A percentile compares a stretch with the other conserved stretches of the same genome.
phyloP scores from a whole-genome alignment of 2,888 invertebrate genomes.

The Phyto melanocephala region DNA sequence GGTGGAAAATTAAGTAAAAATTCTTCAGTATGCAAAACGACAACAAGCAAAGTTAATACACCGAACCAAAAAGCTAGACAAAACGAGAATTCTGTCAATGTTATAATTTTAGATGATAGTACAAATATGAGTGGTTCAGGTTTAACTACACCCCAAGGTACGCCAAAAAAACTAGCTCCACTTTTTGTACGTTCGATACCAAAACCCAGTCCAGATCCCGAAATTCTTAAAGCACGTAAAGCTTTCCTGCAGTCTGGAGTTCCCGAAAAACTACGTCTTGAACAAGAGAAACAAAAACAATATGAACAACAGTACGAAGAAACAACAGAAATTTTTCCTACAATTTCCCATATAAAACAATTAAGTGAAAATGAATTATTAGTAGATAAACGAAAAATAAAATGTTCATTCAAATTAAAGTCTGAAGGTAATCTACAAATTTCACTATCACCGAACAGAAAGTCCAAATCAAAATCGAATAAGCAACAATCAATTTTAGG shows the following conservation, averaged over 20 bases:
- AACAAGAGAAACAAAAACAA: conserved; percentile 80
- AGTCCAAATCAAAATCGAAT: background rate
- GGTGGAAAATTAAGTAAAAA: conserved; percentile 42
- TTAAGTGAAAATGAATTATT: conserved; percentile 68
- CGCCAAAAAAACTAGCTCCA: conserved; percentile 83
- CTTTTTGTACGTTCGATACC: conserved; percentile 82
- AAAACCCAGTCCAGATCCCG: conserved; percentile 82
- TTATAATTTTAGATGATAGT: conserved; percentile 73
- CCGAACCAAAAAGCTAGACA: background rate
- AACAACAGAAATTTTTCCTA: conserved; percentile 81
- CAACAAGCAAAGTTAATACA: background rate
- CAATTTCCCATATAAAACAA: conserved; percentile 84
- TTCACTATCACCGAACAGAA: conserved; percentile 32
- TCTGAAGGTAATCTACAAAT: background rate
- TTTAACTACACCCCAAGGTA: conserved; percentile 70
- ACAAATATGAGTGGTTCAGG: conserved; percentile 63
- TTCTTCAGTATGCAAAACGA: conserved; percentile 15
- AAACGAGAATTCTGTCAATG: conserved; percentile 60
- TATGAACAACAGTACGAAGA: conserved; percentile 75
- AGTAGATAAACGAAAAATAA: conserved; percentile 22
- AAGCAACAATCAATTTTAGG: background rate
- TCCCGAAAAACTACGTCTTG: conserved; percentile 83
- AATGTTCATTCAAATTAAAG: conserved; percentile 45
- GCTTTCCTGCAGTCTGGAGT: conserved; percentile 87
- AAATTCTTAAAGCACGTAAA: conserved; percentile 82